Evolutionary conservation across 2,888 invertebrate genomes (phyloP).

Genomic region (Apodemia hepburni): DNA sequence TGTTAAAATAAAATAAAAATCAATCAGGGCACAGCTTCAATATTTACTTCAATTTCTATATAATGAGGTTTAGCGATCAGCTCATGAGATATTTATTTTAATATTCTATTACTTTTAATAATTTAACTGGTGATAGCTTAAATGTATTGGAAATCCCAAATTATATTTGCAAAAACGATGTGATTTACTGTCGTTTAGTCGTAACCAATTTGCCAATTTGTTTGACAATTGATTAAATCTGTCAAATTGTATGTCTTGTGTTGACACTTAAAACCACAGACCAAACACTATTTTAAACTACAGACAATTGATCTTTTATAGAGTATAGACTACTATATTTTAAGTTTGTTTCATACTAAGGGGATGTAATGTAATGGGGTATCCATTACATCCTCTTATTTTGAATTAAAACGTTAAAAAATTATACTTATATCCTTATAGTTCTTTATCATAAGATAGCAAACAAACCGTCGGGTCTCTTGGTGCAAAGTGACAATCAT

Average conservation of each 20-base stretch:
- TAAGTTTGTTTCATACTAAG: too few species aligned
- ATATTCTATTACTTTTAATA: constrained; percentile 5
- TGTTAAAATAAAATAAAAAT: constrained; percentile 73
- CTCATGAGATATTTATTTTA: constrained; percentile 4
- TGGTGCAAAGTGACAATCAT: too few species aligned
- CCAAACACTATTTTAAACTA: too few species aligned
- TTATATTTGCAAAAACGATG: constrained; percentile 13
- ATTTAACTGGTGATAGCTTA: constrained; percentile 2
- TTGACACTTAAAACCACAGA: too few species aligned
- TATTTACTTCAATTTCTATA: constrained; percentile 56
- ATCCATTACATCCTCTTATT: too few species aligned
- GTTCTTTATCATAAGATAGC: too few species aligned
- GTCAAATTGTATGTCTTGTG: neutral
- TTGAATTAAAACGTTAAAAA: too few species aligned
- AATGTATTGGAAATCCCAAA: constrained; percentile 9
- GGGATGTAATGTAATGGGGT: too few species aligned
- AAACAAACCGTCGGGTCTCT: too few species aligned
- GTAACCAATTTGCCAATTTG: constrained; percentile 10
- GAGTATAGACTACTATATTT: too few species aligned
- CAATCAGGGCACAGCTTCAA: constrained; percentile 65
- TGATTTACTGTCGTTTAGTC: constrained; percentile 16
- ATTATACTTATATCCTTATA: too few species aligned
- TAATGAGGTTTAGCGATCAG: constrained; percentile 24
- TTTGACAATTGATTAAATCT: constrained; percentile 15
- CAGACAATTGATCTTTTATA: too few species aligned